Conservation (phyloP, 2,888 invertebrate genomes). For the Megaustenia siamemsis region DNA sequence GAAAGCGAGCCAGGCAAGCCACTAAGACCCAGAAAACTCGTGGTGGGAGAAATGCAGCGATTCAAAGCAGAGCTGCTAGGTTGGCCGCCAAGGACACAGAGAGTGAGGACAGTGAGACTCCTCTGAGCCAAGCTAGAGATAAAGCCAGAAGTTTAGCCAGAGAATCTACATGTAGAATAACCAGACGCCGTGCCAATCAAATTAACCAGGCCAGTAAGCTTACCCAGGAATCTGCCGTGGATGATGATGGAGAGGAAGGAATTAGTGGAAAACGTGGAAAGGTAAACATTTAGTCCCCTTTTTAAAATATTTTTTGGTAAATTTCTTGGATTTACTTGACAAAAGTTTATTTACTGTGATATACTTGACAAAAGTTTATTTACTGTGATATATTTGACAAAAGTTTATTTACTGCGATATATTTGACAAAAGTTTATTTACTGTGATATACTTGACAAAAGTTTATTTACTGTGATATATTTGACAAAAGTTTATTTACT, state of each 20-base stretch:
- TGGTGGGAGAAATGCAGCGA: slow-evolving; percentile 46
- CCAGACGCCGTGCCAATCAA: not conserved
- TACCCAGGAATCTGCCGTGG: not conserved
- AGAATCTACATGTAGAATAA: not conserved
- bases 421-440: too few species aligned
- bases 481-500: too few species aligned
- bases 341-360: too few species aligned
- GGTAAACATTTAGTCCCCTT: slow-evolving; percentile 38
- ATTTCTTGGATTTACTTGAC: too few species aligned
- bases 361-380: too few species aligned
- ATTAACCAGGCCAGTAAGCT: not conserved
- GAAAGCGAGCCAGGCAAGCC: slow-evolving; percentile 52
- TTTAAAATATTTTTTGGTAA: not conserved
- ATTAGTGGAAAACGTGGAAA: slow-evolving; percentile 34
- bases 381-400: too few species aligned
- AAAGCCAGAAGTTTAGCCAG: slow-evolving; percentile 9
- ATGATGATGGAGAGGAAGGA: slow-evolving; percentile 32
- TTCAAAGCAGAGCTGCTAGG: slow-evolving; percentile 29
- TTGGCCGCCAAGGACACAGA: slow-evolving; percentile 24
- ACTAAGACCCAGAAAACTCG: slow-evolving; percentile 43
- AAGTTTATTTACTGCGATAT: too few species aligned
- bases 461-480: too few species aligned
- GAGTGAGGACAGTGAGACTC: slow-evolving; percentile 55
- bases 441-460: too few species aligned
- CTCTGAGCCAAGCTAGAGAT: slow-evolving; percentile 25